phyloP scores from a whole-genome alignment of 2,888 invertebrate species.

The Dasysyrphus albostriatus region DNA sequence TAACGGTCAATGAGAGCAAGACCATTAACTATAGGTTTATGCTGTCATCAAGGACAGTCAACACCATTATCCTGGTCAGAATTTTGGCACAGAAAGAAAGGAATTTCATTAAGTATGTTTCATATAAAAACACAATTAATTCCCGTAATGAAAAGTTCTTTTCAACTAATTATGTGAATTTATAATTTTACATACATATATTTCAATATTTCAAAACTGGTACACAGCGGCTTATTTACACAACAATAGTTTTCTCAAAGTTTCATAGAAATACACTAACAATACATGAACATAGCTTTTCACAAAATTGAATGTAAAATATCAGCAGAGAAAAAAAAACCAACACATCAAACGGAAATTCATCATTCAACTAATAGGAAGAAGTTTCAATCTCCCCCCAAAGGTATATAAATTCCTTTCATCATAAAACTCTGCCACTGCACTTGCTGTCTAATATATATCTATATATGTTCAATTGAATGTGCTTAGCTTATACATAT shows the following conservation, averaged over 20 bases:
- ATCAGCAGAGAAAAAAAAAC: not conserved
- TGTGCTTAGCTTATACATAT: not conserved
- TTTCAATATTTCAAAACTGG: not conserved
- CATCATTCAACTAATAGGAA: conserved; percentile 26
- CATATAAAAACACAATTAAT: no score
- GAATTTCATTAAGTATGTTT: no score
- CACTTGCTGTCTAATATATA: not conserved
- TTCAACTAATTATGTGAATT: no score
- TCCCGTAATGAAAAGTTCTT: no score
- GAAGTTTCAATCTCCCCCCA: not conserved
- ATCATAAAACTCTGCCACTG: conserved; percentile 3
- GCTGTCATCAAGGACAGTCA: no score
- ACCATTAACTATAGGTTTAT: no score
- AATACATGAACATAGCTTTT: not conserved
- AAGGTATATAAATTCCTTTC: conserved; percentile 20
- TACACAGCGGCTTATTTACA: not conserved
- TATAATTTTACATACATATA: no score
- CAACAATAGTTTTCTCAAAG: not conserved
- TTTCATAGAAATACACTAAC: not conserved
- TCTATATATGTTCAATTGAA: conserved; percentile 4
- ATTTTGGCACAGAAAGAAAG: no score
- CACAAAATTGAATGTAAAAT: conserved; percentile 6
- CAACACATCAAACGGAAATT: conserved; percentile 27
- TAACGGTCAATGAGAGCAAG: no score
- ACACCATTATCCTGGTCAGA: no score